phyloP scores from a whole-genome alignment of 2,888 invertebrate species.

The Temnothorax rugatulus region DNA sequence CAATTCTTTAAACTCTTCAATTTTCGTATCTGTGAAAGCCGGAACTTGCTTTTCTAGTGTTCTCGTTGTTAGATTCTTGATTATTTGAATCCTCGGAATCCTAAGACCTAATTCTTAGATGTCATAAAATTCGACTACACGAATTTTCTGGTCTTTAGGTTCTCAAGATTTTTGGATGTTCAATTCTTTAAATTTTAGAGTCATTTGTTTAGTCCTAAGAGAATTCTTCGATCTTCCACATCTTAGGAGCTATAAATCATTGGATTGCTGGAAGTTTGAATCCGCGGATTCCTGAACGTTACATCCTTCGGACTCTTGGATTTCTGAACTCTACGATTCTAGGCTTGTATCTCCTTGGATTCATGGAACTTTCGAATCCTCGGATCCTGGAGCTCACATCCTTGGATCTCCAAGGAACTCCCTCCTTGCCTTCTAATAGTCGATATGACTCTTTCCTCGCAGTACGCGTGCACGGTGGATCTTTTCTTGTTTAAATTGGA shows the following conservation, averaged over 20 bases:
- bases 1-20: constrained; percentile 11
- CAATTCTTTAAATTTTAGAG: not conserved
- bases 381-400: not conserved
- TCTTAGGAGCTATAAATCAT: constrained; percentile 22
- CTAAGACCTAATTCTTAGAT: constrained; percentile 3
- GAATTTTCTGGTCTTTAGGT: not conserved
- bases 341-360: constrained; percentile 39
- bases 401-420: constrained; percentile 24
- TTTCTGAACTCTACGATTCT: constrained; percentile 37
- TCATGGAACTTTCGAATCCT: constrained; percentile 38
- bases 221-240: constrained; percentile 16
- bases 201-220: not conserved
- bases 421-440: constrained; percentile 10
- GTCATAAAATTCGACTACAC: not conserved
- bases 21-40: not conserved
- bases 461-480: constrained; percentile 11
- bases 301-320: constrained; percentile 9
- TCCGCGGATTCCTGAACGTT: constrained; percentile 12
- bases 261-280: constrained; percentile 1
- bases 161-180: constrained; percentile 3
- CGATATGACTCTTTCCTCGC: constrained; percentile 33
- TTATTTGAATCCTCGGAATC: not conserved
- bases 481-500: constrained; percentile 38
- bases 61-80: constrained; percentile 17
- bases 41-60: not conserved